Conservation (phyloP, 2,888 invertebrate genomes). For the Taphrorychus bicolor region DNA sequence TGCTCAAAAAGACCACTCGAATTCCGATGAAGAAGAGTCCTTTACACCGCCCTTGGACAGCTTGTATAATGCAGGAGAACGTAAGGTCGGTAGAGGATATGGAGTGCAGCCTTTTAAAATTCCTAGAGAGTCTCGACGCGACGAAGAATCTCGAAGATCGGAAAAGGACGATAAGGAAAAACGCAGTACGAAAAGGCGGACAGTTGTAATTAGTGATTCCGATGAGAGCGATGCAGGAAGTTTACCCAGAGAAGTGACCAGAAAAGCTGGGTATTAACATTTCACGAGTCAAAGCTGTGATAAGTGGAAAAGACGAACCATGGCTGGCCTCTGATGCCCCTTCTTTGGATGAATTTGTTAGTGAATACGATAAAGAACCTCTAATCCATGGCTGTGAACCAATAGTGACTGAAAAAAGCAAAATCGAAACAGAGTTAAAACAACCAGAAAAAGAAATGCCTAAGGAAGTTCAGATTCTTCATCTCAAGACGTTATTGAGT, state of each 20-base stretch:
- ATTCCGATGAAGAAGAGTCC: slow-evolving; percentile 49
- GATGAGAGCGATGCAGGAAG: slow-evolving; percentile 26
- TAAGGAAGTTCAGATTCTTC: neutral
- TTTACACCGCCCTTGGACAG: slow-evolving; percentile 62
- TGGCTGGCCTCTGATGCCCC: no score
- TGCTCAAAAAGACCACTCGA: neutral
- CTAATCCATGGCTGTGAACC: no score
- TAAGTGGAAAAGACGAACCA: slow-evolving; percentile 1
- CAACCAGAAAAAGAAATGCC: no score
- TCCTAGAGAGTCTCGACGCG: slow-evolving; percentile 56
- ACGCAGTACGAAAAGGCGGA: neutral
- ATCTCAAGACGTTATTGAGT: neutral
- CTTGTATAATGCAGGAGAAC: slow-evolving; percentile 59
- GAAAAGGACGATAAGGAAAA: slow-evolving; percentile 14
- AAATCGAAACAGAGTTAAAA: neutral
- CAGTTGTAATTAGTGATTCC: slow-evolving; percentile 22
- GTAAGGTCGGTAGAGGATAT: slow-evolving; percentile 60
- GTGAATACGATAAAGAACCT: slow-evolving; percentile 36
- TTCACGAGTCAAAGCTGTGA: slow-evolving; percentile 17
- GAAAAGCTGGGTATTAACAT: slow-evolving; percentile 1
- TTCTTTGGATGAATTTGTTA: slow-evolving; percentile 26
- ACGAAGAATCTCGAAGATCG: neutral
- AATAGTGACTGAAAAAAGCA: neutral
- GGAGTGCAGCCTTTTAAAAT: slow-evolving; percentile 64
- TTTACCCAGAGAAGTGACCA: neutral